Evolutionary conservation across 2,888 invertebrate species (phyloP), one percentile per base, ranked within the genome.

Genomic region (Eilema sororculum): DNA sequence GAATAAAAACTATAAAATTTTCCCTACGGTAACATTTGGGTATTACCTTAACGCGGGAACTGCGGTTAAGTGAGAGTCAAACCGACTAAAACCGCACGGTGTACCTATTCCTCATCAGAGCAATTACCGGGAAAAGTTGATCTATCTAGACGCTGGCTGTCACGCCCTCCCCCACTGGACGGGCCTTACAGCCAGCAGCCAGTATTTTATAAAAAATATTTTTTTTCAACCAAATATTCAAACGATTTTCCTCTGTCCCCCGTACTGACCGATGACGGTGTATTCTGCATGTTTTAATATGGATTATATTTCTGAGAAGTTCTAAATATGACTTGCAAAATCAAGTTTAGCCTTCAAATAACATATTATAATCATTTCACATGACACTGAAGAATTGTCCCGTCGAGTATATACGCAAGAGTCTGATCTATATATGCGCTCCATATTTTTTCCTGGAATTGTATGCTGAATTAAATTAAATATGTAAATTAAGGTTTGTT

Each of bases 271-370:
- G 52, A 6, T 20, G 52, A n/a, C n/a, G n/a, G 8, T 9, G n/a
- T n/a, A 8, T n/a, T n/a, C 52, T n/a, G 52, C 52, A 52, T 46
- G 20, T 52, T 52, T 52, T 52, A 52, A 52, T n/a, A 52, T 52
- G n/a, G 8, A 52, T 52, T 52, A 2, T 52, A n/a, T 52, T 52
- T 52, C 20, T n/a, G 8, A 52, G 20, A 52, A 46, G 46, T 46
- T 52, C n/a, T n/a, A 20, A 52, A 52, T 52, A 52, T 52, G 52
- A 52, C 52, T 52, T 52, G n/a, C 52, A 52, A 52, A 52, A n/a
- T 52, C 8, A 52, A 5, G 46, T 20, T n/a, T n/a, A 8, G 2
- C 52, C 52, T 52, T 52, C 52, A n/a, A 52, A 52, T n/a, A 52
- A 46, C 16, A 9, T 46, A 46, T 20, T 46, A 46, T 20, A n/a